Evolutionary conservation across 2,888 invertebrate species (phyloP).

Genomic region (Crematogaster levior): DNA sequence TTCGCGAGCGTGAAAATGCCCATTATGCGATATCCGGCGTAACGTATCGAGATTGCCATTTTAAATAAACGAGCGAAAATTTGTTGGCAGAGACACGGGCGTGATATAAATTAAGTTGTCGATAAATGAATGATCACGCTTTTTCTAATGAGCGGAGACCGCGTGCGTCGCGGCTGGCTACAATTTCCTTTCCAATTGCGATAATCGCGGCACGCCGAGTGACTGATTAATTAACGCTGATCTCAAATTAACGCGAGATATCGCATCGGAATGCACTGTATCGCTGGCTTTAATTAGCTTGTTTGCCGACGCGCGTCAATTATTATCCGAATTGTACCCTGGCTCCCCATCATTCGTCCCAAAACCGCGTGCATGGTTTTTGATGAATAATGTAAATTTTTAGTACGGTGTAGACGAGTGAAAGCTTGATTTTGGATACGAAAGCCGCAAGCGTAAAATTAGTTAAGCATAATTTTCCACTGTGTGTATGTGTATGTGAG

Average conservation of each 20-base stretch:
- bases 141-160: not conserved
- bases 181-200: not conserved
- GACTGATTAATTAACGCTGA: constrained; percentile 36
- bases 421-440: not conserved
- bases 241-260: constrained; percentile 5
- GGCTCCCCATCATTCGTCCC: not conserved
- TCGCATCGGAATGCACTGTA: not conserved
- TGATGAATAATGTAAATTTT: constrained; percentile 38
- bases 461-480: constrained; percentile 50
- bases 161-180: not conserved
- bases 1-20: constrained; percentile 29
- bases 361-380: not conserved
- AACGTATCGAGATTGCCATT: constrained; percentile 26
- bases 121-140: not conserved
- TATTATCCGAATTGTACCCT: constrained; percentile 21
- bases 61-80: constrained; percentile 21
- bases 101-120: constrained; percentile 6
- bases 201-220: constrained; percentile 4
- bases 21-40: constrained; percentile 25
- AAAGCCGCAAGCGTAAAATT: constrained; percentile 40
- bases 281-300: constrained; percentile 34
- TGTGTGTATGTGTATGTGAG: not conserved
- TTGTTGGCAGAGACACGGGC: not conserved
- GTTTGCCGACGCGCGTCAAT: constrained; percentile 36
- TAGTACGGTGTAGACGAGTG: not conserved